Conservation (phyloP, 2,888 invertebrate genomes). For the Diplolepis rosae region DNA sequence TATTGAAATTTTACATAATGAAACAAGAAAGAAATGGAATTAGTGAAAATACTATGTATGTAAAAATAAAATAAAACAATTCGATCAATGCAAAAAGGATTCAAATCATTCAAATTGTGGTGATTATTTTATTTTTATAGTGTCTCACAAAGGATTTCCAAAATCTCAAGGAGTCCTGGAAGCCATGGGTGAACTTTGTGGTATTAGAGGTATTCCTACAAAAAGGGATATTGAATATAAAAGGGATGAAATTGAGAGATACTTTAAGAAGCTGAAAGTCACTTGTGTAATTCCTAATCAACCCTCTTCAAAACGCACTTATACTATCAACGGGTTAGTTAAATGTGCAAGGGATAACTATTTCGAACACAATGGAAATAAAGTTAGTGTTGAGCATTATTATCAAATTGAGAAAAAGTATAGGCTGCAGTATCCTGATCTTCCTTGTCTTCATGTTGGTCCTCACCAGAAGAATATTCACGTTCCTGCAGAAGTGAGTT, state of each 20-base stretch:
- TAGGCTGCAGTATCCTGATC: conserved; percentile 77
- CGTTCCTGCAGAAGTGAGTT: conserved; percentile 85
- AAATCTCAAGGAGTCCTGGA: conserved; percentile 75
- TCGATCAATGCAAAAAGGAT: too few species aligned
- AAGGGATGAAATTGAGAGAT: conserved; percentile 60
- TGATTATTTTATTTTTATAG: conserved; percentile 68
- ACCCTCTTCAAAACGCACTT: conserved; percentile 71
- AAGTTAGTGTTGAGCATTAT: conserved; percentile 75
- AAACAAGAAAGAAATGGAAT: too few species aligned
- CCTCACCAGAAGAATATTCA: conserved; percentile 80
- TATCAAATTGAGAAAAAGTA: conserved; percentile 72
- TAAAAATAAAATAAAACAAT: too few species aligned
- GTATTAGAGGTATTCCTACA: not conserved
- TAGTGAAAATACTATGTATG: too few species aligned
- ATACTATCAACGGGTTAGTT: conserved; percentile 72
- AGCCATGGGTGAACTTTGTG: conserved; percentile 60
- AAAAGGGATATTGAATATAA: conserved; percentile 31
- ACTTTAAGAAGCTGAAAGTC: conserved; percentile 75
- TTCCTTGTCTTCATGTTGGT: conserved; percentile 93
- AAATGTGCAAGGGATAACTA: conserved; percentile 64
- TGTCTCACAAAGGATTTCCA: conserved; percentile 88
- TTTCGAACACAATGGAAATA: conserved; percentile 66
- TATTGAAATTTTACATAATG: too few species aligned
- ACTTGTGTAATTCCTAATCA: conserved; percentile 74
- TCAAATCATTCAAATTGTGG: not conserved